Evolutionary conservation across 2,113 vertebrate species (phyloP), one percentile per base, ranked within the genome.

Genomic region (Proteles cristata): DNA sequence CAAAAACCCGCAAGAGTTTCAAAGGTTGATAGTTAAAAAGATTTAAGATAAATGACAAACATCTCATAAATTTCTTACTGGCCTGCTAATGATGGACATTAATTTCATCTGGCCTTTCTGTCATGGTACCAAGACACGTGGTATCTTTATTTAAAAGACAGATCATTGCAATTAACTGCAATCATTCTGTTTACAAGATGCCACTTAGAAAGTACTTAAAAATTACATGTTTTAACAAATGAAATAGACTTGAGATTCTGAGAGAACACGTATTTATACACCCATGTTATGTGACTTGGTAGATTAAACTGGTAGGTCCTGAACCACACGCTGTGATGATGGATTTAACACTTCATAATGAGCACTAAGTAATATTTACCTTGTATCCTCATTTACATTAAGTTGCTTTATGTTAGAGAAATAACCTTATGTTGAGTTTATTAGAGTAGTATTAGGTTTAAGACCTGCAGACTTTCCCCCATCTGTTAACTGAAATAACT

Each of bases 381-480:
- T 3, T 93, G 35, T 92, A 79, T 58, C 92, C 96, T 97, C 48
- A 26, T 98, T 98, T 98, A 58, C 68, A 97, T 97, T 71, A 96
- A 95, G 83, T 97, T 98, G 74, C 16, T 96, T 98, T 98, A 97
- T 97, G 95, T 97, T 98, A 96, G 96, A 98, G 93, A 97, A 98
- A 88, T 95, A 97, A 97, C 96, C 97, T 97, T 98, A 98, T 98
- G 97, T 68, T 97, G 88, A 98, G 97, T 98, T 98, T 98, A 98
- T 96, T 98, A 96, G 88, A 97, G 83, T 85, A 92, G 17, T 79
- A 95, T 98, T 98, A 98, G 95, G 92, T 98, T 98, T 99, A 98
- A 98, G 97, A 98, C 97, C 98, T 98, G 61, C 92, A 98, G 98
- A 98, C 79, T 97, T 98, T 97, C 96, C 10, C 28, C 96, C 98